Evolutionary conservation across 2,113 vertebrate genomes (phyloP).

Genomic region (Malurus alboscapulatus): DNA sequence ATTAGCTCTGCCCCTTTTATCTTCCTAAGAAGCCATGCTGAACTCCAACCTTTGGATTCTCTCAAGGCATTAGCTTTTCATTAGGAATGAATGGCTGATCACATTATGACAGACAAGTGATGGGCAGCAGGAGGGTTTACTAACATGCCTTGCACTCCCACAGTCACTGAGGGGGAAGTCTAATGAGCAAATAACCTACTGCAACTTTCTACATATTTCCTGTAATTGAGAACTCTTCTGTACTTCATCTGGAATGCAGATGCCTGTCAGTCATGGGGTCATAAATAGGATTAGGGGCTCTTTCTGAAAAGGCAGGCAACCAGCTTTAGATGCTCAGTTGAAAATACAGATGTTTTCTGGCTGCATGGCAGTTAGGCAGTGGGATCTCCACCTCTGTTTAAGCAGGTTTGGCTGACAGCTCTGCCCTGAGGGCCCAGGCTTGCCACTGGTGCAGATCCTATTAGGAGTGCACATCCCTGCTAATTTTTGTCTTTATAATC

Average conservation of each 20-base stretch:
- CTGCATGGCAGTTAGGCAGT: neutral
- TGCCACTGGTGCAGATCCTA: neutral
- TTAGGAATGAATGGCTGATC: constrained; percentile 29
- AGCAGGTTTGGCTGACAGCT: neutral
- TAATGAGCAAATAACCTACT: constrained; percentile 63
- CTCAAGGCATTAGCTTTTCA: constrained; percentile 32
- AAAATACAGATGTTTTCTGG: constrained; percentile 59
- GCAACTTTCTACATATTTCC: constrained; percentile 64
- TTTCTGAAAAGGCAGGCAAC: constrained; percentile 37
- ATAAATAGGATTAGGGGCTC: constrained; percentile 60
- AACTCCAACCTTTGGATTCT: constrained; percentile 45
- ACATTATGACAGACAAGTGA: constrained; percentile 41
- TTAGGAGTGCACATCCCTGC: neutral
- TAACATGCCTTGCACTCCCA: constrained; percentile 28
- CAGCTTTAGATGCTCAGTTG: constrained; percentile 5
- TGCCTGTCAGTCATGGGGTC: constrained; percentile 60
- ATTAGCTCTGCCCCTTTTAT: constrained; percentile 61
- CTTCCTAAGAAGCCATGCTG: constrained; percentile 10
- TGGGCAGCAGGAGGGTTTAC: constrained; percentile 23
- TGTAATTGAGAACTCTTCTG: constrained; percentile 67
- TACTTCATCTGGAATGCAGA: constrained; percentile 62
- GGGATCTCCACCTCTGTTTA: neutral
- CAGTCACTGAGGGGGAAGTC: constrained; percentile 28
- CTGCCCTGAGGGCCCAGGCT: neutral
- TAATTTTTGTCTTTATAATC: neutral